Evolutionary conservation across 2,113 vertebrate species (phyloP).

Genomic region (Calypte anna): DNA sequence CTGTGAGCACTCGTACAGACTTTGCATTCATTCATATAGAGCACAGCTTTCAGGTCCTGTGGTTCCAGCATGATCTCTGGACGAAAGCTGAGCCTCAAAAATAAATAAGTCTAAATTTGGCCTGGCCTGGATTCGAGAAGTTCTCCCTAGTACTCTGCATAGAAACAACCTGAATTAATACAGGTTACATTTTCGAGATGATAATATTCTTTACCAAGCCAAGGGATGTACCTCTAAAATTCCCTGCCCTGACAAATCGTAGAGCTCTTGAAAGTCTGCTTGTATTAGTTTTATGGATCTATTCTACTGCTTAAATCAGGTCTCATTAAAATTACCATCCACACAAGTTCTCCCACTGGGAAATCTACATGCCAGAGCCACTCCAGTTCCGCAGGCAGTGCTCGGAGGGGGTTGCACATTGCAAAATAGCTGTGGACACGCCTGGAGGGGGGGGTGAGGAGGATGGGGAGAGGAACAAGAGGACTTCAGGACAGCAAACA

Average conservation of each 20-base stretch:
- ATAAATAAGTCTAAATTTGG: conserved; percentile 70
- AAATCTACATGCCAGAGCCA: conserved; percentile 72
- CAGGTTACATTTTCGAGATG: conserved; percentile 52
- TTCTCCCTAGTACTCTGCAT: conserved; percentile 50
- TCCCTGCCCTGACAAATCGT: conserved; percentile 62
- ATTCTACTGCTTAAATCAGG: conserved; percentile 78
- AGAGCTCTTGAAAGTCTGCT: conserved; percentile 75
- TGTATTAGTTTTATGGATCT: conserved; percentile 77
- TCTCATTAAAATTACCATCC: conserved; percentile 78
- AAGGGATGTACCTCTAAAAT: conserved; percentile 64
- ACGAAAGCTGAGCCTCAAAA: conserved; percentile 52
- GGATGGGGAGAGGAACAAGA: conserved; percentile 16
- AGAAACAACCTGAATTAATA: conserved; percentile 70
- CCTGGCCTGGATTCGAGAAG: conserved; percentile 61
- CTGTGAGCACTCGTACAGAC: conserved; percentile 42
- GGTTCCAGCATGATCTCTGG: conserved; percentile 43
- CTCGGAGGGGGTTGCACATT: conserved; percentile 65
- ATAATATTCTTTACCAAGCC: conserved; percentile 63
- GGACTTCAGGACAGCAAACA: conserved; percentile 50
- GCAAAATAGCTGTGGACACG: conserved; percentile 45
- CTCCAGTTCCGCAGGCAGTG: conserved; percentile 71
- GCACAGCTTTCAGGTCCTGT: conserved; percentile 44
- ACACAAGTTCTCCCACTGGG: conserved; percentile 73
- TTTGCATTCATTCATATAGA: conserved; percentile 58
- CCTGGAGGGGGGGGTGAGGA: neutral